phyloP scores from a whole-genome alignment of 2,888 invertebrate genomes.

The Nephrotoma flavescens region DNA sequence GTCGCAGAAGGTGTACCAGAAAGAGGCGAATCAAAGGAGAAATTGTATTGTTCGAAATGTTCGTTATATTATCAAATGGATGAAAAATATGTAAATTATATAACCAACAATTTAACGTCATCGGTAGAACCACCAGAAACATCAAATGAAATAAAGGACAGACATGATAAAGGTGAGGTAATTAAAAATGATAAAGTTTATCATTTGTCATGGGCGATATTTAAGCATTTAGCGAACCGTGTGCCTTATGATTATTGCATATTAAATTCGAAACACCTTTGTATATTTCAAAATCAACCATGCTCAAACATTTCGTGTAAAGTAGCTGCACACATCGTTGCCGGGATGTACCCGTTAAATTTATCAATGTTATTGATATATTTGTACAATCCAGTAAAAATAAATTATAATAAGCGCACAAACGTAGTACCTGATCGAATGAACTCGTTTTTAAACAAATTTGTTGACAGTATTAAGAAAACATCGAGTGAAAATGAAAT shows the following conservation, averaged over 20 bases:
- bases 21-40: slow-evolving; percentile 19
- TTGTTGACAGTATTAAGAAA: slow-evolving; percentile 2
- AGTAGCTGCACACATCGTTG: slow-evolving; percentile 28
- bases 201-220: slow-evolving; percentile 31
- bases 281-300: slow-evolving; percentile 17
- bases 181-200: slow-evolving; percentile 11
- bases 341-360: slow-evolving; percentile 27
- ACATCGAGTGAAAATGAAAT: slow-evolving; percentile 7
- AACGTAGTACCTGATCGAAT: slow-evolving; percentile 14
- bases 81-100: slow-evolving; percentile 9
- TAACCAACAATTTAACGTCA: background rate
- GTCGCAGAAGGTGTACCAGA: slow-evolving; percentile 26
- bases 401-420: slow-evolving; percentile 11
- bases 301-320: slow-evolving; percentile 19
- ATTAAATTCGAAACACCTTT: slow-evolving; percentile 17
- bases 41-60: slow-evolving; percentile 26
- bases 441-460: slow-evolving; percentile 4
- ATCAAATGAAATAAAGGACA: background rate
- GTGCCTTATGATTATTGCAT: slow-evolving; percentile 20
- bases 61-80: slow-evolving; percentile 27
- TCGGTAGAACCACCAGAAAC: background rate
- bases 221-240: slow-evolving; percentile 27
- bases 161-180: background rate
- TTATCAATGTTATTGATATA: slow-evolving; percentile 27
- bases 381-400: slow-evolving; percentile 27